Base-by-base conservation (phyloP, 1,140 invertebrate species). In the Dinothrombium tinctorium region DNA sequence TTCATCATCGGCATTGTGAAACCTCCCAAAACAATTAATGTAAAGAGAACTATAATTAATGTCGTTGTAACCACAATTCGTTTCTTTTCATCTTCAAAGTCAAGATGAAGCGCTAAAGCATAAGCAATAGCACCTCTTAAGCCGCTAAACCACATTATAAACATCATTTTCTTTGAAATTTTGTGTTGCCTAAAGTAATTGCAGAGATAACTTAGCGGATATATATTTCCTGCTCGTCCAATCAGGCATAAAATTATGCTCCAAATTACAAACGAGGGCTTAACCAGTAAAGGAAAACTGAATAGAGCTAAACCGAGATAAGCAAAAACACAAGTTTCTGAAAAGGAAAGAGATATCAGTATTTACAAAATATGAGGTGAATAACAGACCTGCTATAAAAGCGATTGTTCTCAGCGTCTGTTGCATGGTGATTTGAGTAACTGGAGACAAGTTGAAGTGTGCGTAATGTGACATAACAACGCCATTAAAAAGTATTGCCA, bases 381-480 rank as follows among this genome's bases (percentile, higher is more conserved):
- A 40, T 23, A 43, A 47, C 47, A 43, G 49, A 68, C 66, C 66
- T 45, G 87, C 86, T 51, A 95, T 89, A 54, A 98, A 95, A 5
- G 92, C 79, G 20, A 98, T 62, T 1, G 90, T 96, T 55, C 92
- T 69, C 69, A 98, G 89, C 2, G 89, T 95, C 60, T 96, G 89
- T 58, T 96, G 89, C 74, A 98, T 92, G 2, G 90, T 96, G 7
- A 98, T 92, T 64, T 98, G 90, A 11, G 90, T 92, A 4, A 98
- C 78, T 15, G 90, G 92, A 2, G 90, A 96, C 12, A 98, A 61
- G 60, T 98, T 98, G 51, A 84, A 89, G 66, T 98, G 92, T 14
- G 90, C 96, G 53, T 98, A 99, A 58, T 99, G 92, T 1, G 89
- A 95, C 92, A 98, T 99, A 0, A 94, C 87, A 54, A 99, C 87